Conservation (phyloP, 2,113 vertebrate genomes). For the Apteryx mantelli region DNA sequence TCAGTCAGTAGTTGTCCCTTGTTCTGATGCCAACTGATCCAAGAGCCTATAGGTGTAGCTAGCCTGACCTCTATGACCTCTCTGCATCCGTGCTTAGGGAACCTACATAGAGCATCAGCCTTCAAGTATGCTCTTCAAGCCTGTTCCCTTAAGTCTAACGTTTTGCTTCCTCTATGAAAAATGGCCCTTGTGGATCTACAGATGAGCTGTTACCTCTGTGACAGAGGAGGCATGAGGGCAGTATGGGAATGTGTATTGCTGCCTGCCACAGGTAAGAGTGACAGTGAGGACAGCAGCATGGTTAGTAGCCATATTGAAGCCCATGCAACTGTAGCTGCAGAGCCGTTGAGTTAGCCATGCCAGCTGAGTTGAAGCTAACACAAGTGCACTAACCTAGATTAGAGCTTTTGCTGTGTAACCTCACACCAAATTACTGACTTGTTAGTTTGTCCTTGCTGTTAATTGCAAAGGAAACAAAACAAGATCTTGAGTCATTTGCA, state of each 20-base stretch:
- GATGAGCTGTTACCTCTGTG: not conserved
- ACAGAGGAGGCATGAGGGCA: not conserved
- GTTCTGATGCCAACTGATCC: fast-evolving
- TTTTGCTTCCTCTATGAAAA: not conserved
- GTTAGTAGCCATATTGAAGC: not conserved
- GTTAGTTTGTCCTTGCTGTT: not conserved
- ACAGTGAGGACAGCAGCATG: not conserved
- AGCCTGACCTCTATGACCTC: not conserved
- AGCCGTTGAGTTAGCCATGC: not conserved
- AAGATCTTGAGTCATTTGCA: not conserved
- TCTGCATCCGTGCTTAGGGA: not conserved
- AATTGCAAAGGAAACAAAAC: not conserved
- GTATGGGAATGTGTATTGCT: not conserved
- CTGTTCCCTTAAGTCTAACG: not conserved
- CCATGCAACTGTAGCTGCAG: not conserved
- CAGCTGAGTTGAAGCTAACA: not conserved
- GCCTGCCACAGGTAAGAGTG: not conserved
- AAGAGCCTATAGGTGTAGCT: not conserved
- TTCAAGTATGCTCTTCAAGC: not conserved
- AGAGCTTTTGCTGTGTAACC: not conserved
- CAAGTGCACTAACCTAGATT: not conserved
- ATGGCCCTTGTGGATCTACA: fast-evolving
- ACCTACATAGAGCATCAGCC: not conserved
- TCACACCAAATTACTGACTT: not conserved
- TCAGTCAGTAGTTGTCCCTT: not conserved